Percentiles rank a stretch among this genome's conserved stretches.
Conservation (phyloP, 2,113 vertebrate genomes). For the Tachycineta bicolor region DNA sequence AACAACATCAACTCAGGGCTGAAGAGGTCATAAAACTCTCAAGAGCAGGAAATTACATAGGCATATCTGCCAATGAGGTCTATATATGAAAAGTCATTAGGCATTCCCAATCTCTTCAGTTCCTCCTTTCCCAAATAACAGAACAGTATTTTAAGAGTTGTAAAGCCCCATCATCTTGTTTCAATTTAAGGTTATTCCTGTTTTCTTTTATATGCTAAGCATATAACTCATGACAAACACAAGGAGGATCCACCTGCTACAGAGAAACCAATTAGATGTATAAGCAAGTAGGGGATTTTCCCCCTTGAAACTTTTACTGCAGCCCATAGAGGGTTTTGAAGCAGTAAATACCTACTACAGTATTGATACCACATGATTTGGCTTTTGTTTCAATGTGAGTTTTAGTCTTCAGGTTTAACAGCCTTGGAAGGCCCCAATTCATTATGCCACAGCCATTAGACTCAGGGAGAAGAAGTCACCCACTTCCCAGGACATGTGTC, state of each 20-base stretch:
- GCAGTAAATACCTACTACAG: neutral
- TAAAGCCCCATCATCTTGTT: neutral
- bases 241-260: conserved; percentile 10
- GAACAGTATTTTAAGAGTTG: neutral
- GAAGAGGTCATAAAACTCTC: conserved; percentile 48
- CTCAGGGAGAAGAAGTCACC: neutral
- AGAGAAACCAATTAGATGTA: neutral
- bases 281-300: neutral
- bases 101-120: neutral
- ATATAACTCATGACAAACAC: neutral
- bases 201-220: neutral
- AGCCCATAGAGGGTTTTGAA: neutral
- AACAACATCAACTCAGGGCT: neutral
- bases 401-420: neutral
- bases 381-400: neutral
- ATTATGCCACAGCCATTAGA: neutral
- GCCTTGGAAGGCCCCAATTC: neutral
- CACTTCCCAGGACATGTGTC: neutral
- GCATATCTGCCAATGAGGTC: neutral
- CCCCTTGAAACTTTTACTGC: neutral
- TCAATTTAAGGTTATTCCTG: conserved; percentile 19
- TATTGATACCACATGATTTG: neutral
- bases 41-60: conserved; percentile 54
- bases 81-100: conserved; percentile 41
- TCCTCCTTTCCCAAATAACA: neutral